A percentile compares a stretch with the other conserved stretches of the same genome.
Evolutionary conservation across 2,888 invertebrate genomes (phyloP).

Genomic region (Scaptomyza parva): DNA sequence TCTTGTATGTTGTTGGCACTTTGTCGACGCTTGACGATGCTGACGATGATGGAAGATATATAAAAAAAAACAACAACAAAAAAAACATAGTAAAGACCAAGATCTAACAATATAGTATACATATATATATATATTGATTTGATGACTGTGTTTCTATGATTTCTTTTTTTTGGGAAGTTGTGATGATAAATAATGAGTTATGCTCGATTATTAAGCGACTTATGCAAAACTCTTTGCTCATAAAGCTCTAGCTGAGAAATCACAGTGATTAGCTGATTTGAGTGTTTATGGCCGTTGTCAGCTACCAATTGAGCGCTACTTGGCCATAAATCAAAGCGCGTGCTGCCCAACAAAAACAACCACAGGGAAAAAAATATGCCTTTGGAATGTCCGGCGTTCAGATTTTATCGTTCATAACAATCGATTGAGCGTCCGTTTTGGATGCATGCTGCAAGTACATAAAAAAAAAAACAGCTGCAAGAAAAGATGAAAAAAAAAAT

Average conservation of each 20-base stretch:
- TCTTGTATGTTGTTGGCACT: constrained; percentile 60
- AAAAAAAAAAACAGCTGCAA: constrained; percentile 4
- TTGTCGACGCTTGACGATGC: constrained; percentile 58
- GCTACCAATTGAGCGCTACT: constrained; percentile 51
- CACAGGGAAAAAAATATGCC: constrained; percentile 13
- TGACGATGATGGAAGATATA: constrained; percentile 51
- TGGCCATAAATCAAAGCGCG: constrained; percentile 63
- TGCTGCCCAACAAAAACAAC: constrained; percentile 34
- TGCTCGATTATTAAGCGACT: constrained; percentile 74
- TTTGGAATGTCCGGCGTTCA: constrained; percentile 21
- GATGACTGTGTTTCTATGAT: constrained; percentile 9
- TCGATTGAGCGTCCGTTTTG: constrained; percentile 17
- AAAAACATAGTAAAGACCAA: constrained; percentile 34
- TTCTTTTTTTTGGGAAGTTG: constrained; percentile 18
- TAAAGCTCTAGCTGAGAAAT: constrained; percentile 57
- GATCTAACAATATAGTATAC: constrained; percentile 59
- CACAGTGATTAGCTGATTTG: constrained; percentile 66
- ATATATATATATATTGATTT: constrained; percentile 1
- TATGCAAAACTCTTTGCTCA: constrained; percentile 67
- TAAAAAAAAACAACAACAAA: neutral
- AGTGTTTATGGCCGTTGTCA: constrained; percentile 48
- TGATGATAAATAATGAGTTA: constrained; percentile 71
- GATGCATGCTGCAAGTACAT: constrained; percentile 19
- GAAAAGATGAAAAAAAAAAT: no score
- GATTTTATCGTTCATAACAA: constrained; percentile 30